Percentiles rank a stretch among this genome's conserved stretches.
These are phyloP conservation scores for Heliothis subflexa DNA, from an alignment of 1,140 invertebrate genomes.

Conservation along the genomic window DNA sequence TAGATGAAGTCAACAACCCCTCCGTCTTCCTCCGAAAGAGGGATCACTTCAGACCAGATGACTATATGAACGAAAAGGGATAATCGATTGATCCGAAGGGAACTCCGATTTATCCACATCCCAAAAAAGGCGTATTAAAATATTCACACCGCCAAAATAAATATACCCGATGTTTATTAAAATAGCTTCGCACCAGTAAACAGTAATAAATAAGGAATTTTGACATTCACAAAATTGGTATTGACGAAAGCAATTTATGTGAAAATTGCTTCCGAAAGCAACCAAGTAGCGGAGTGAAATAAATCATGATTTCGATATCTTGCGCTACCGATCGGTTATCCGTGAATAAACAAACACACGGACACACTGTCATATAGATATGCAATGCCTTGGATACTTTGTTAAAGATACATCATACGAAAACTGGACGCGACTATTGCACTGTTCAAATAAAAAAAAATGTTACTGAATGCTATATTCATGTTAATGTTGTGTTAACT, in stretches of 20 bases:
- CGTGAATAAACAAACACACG: slow-evolving; percentile 27
- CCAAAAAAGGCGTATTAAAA: background rate
- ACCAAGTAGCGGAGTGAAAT: slow-evolving; percentile 60
- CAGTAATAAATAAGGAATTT: slow-evolving; percentile 62
- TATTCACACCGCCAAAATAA: slow-evolving; percentile 13
- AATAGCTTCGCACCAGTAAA: slow-evolving; percentile 57
- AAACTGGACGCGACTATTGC: too few relatives aligned
- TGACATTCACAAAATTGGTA: slow-evolving; percentile 67
- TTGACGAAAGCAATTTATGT: slow-evolving; percentile 71
- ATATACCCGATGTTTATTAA: slow-evolving; percentile 34
- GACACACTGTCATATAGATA: background rate
- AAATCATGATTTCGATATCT: slow-evolving; percentile 57
- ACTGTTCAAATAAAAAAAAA: too few relatives aligned
- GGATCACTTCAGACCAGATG: too few relatives aligned
- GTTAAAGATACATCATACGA: too few relatives aligned
- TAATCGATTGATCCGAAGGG: background rate
- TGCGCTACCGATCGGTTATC: slow-evolving; percentile 21
- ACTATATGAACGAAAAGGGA: too few relatives aligned
- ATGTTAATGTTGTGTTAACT: too few relatives aligned
- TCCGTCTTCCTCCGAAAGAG: too few relatives aligned
- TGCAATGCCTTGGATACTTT: background rate
- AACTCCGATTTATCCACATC: background rate
- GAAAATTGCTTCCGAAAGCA: slow-evolving; percentile 67
- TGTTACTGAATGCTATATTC: too few relatives aligned
- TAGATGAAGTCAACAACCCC: too few relatives aligned